Evolutionary conservation across 2,888 invertebrate genomes (phyloP).

Genomic region (Agrochola macilenta): DNA sequence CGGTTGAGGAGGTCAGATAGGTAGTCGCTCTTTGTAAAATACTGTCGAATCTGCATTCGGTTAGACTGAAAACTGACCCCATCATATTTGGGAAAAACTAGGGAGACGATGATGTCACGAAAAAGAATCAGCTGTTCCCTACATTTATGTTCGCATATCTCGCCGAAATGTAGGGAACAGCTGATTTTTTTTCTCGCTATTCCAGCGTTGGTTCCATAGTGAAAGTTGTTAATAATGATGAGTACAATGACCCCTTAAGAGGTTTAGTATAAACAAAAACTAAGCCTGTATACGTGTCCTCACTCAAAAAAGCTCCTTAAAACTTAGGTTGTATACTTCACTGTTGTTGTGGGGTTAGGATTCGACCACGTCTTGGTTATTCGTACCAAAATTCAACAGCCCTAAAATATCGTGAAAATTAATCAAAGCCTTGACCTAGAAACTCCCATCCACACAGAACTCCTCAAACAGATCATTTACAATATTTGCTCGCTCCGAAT

Average conservation of each 20-base stretch:
- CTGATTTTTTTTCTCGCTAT: too few species aligned
- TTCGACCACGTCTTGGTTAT: not conserved
- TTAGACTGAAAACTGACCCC: not conserved
- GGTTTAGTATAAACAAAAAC: too few species aligned
- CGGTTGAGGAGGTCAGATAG: not conserved
- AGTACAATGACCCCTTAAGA: too few species aligned
- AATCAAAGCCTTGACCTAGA: not conserved
- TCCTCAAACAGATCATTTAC: slow-evolving; percentile 35
- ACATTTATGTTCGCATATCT: too few species aligned
- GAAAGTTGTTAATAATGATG: too few species aligned
- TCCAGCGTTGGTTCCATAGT: too few species aligned
- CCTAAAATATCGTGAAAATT: not conserved
- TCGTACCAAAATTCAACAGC: not conserved
- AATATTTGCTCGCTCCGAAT: slow-evolving; percentile 28
- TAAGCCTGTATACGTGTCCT: too few species aligned
- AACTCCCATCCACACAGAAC: not conserved
- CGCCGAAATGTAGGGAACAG: too few species aligned
- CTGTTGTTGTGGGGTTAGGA: not conserved
- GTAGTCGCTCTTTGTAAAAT: not conserved
- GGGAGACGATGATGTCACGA: not conserved
- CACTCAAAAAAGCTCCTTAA: too few species aligned
- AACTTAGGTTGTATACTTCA: too few species aligned
- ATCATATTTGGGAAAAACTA: not conserved
- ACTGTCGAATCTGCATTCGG: not conserved
- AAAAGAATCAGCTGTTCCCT: too few species aligned